A percentile compares a stretch with the other conserved stretches of the same genome.
phyloP scores from a whole-genome alignment of 2,888 invertebrate genomes.

The Thalpophila matura region DNA sequence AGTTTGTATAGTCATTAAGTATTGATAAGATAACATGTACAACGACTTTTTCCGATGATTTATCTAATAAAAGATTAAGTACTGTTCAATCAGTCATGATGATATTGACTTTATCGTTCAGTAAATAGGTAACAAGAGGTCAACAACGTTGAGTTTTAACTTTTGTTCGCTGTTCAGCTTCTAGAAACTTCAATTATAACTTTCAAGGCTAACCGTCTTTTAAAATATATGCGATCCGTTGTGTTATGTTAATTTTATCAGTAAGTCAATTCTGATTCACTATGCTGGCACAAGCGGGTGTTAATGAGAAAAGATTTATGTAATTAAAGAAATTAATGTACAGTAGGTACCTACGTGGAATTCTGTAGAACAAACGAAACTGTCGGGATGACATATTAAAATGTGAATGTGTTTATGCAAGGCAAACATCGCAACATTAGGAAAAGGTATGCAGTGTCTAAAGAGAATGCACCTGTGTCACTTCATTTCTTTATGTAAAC shows the following conservation, averaged over 20 bases:
- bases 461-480: constrained; percentile 78
- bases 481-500: constrained; percentile 65
- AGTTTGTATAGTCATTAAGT: constrained; percentile 17
- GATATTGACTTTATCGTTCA: constrained; percentile 30
- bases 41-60: constrained; percentile 37
- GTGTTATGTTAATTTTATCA: constrained; percentile 42
- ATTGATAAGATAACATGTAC: constrained; percentile 45
- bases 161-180: constrained; percentile 22
- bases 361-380: constrained; percentile 45
- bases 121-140: constrained; percentile 42
- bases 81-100: constrained; percentile 29
- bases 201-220: constrained; percentile 23
- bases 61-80: constrained; percentile 38
- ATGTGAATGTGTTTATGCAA: constrained; percentile 60
- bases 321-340: constrained; percentile 38
- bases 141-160: constrained; percentile 29
- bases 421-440: constrained; percentile 65
- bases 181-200: constrained; percentile 39
- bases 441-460: constrained; percentile 73
- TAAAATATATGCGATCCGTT: constrained; percentile 23
- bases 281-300: constrained; percentile 3
- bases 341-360: constrained; percentile 16
- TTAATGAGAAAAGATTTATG: constrained; percentile 25
- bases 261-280: constrained; percentile 33
- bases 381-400: constrained; percentile 69